phyloP scores from a whole-genome alignment of 2,888 invertebrate species.

The Eueremaeus valkanovi region DNA sequence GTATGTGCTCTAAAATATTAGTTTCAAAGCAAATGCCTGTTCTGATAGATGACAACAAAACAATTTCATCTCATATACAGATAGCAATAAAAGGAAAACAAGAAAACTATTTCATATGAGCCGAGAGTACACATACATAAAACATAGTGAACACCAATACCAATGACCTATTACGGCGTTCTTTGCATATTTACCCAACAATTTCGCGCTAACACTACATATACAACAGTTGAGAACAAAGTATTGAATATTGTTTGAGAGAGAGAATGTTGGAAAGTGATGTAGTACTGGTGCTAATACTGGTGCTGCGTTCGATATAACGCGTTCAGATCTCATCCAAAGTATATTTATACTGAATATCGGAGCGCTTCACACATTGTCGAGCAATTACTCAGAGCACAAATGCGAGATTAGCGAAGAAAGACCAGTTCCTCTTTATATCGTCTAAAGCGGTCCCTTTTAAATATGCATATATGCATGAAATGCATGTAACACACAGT shows the following conservation, averaged over 20 bases:
- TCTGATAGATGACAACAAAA: conserved; percentile 14
- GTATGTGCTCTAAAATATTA: conserved; percentile 21
- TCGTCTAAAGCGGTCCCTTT: conserved; percentile 14
- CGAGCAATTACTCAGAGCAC: conserved; percentile 31
- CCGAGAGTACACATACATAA: conserved; percentile 1
- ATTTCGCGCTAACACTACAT: conserved; percentile 3
- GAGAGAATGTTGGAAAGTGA: conserved; percentile 6
- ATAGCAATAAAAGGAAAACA: conserved; percentile 23
- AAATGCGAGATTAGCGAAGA: conserved; percentile 23
- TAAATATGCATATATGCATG: conserved; percentile 34
- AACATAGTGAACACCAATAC: conserved; percentile 1
- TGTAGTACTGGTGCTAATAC: too few species aligned
- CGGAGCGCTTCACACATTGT: conserved; percentile 26
- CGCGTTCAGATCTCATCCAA: neutral
- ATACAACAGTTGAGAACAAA: too few species aligned
- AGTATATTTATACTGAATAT: conserved; percentile 34
- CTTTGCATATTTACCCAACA: conserved; percentile 27
- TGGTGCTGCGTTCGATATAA: neutral
- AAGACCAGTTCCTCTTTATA: conserved; percentile 20
- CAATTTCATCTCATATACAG: conserved; percentile 26
- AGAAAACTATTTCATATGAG: neutral
- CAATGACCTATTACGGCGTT: conserved; percentile 29
- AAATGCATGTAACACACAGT: conserved; percentile 1
- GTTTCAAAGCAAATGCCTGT: neutral
- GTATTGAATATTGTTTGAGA: conserved; percentile 8